phyloP scores from a whole-genome alignment of 2,888 invertebrate genomes.

The Falcaria lacertinaria region DNA sequence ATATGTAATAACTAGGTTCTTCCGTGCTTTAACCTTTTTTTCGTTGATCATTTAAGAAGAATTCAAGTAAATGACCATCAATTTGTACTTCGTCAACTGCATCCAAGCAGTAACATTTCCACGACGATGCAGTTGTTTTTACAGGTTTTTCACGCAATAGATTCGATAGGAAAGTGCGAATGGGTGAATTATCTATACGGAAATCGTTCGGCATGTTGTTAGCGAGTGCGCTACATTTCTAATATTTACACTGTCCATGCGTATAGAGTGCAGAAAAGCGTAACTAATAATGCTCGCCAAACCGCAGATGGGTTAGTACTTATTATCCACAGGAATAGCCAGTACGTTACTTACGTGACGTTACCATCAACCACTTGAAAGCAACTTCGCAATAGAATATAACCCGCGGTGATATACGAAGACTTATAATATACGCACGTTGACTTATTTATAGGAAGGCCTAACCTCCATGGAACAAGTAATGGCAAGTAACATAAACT shows the following conservation, averaged over 20 bases:
- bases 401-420: not conserved
- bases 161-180: conserved; percentile 6
- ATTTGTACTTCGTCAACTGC: no score
- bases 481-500: not conserved
- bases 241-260: conserved; percentile 23
- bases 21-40: no score
- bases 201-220: conserved; percentile 18
- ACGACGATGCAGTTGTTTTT: not conserved
- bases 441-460: not conserved
- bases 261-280: conserved; percentile 14
- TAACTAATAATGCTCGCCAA: conserved; percentile 7
- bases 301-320: not conserved
- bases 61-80: no score
- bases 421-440: not conserved
- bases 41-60: no score
- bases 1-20: no score
- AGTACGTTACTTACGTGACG: not conserved
- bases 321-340: not conserved
- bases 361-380: not conserved
- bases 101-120: not conserved
- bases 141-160: not conserved
- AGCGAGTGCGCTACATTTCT: conserved; percentile 13
- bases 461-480: not conserved
- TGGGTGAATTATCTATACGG: conserved; percentile 17
- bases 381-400: not conserved